Base-by-base conservation (phyloP, 2,113 vertebrate genomes). In the Lepus americanus region DNA sequence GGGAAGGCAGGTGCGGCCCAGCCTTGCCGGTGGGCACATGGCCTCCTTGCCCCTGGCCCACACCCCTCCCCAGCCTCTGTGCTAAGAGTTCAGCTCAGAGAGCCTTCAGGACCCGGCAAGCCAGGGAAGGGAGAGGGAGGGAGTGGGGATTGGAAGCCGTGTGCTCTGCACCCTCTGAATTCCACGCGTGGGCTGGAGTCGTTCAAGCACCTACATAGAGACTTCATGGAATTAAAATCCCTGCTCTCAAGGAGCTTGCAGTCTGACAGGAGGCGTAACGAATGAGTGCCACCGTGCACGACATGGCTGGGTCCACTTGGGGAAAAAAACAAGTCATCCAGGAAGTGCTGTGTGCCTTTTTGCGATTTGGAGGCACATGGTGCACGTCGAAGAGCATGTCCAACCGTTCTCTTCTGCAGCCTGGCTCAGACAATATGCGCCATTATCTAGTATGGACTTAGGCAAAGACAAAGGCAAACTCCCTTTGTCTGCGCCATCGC, bases 211-310 rank as follows among this genome's bases (percentile, higher is more conserved):
- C 12, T 36, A 12, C 6, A 3, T 0, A 9, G 61, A 49, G 14
- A 12, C 11, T 87, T 67, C 59, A 67, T 33, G 1, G n/a, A 17
- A 63, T 61, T 25, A 78, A 49, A n/a, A 27, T 13, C 9, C 23
- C 84, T 79, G 61, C 86, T 93, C 55, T 92, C 61, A 63, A 63
- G 92, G 82, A 89, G 39, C 64, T 91, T 94, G 20, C 19, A 29
- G 6, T 72, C 74, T 49, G 39, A 39, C 51, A 39, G 33, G 25
- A 36, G 0, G 0, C 10, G 9, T 6, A 70, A 77, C 51, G 74
- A 59, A 63, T 72, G 74, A 74, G 70, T 29, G 16, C 33, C 39
- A 39, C 44, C 44, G 44, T 44, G 29, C 72, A 44, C 11, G 20
- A 23, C 55, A n/a, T 90, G 64, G 51, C 29, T 53, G 33, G 67